These are phyloP conservation scores for Spicauda simplicius DNA, from an alignment of 2,888 invertebrate species.

Conservation along the genomic window DNA sequence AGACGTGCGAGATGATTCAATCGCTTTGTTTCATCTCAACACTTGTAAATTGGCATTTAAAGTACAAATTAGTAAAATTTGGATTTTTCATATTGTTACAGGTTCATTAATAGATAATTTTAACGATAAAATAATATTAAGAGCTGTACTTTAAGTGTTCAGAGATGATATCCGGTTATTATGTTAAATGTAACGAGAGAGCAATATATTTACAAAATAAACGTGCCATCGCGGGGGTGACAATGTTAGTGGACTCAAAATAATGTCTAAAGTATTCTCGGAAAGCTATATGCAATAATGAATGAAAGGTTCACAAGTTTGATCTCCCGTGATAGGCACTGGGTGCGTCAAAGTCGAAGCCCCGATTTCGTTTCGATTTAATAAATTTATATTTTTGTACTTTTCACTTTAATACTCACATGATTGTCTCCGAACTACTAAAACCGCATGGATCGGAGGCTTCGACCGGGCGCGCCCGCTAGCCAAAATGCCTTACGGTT, in stretches of 20 bases:
- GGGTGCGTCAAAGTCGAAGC: slow-evolving; percentile 57
- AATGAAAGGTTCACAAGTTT: slow-evolving; percentile 38
- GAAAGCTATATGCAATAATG: slow-evolving; percentile 20
- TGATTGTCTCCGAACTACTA: slow-evolving; percentile 39
- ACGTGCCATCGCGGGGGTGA: slow-evolving; percentile 60
- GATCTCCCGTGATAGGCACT: slow-evolving; percentile 60
- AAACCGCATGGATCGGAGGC: slow-evolving; percentile 42
- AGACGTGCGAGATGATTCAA: slow-evolving; percentile 77
- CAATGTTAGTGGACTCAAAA: not conserved
- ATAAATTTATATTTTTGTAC: slow-evolving; percentile 57
- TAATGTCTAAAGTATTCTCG: not conserved
- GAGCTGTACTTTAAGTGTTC: slow-evolving; percentile 85
- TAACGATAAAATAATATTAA: slow-evolving; percentile 79
- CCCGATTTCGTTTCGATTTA: slow-evolving; percentile 47
- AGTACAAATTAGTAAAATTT: slow-evolving; percentile 85
- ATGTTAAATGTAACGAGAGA: slow-evolving; percentile 73
- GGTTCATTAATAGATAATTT: slow-evolving; percentile 83
- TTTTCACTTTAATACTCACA: slow-evolving; percentile 42
- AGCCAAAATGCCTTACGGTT: slow-evolving; percentile 40
- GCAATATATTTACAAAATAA: slow-evolving; percentile 56
- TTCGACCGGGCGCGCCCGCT: slow-evolving; percentile 51
- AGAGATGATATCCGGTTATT: slow-evolving; percentile 77
- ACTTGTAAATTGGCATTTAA: slow-evolving; percentile 84
- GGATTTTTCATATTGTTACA: slow-evolving; percentile 84
- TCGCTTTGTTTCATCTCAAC: slow-evolving; percentile 75